Evolutionary conservation across 2,888 invertebrate genomes (phyloP).

Genomic region (Caenorhabditis sinica): DNA sequence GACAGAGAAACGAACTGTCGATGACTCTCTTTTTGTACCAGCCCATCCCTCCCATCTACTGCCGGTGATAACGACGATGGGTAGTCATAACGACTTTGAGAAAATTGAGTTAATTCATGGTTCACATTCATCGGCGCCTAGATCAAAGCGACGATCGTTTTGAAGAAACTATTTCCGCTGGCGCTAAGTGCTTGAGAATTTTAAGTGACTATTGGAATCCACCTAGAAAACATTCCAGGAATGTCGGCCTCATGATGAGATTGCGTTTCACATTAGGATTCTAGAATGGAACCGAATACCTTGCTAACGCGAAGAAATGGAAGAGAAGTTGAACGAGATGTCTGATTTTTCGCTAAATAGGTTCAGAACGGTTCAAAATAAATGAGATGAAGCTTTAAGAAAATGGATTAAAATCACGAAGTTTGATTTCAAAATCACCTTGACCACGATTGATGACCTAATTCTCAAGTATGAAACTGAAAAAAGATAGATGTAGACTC

Average conservation of each 20-base stretch:
- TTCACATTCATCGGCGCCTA: constrained; percentile 16
- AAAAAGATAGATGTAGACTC: too few relatives aligned
- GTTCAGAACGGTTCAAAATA: too few relatives aligned
- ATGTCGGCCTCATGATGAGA: constrained; percentile 15
- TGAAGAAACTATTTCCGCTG: constrained; percentile 27
- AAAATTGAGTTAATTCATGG: constrained; percentile 33
- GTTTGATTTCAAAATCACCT: too few relatives aligned
- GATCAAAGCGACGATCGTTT: constrained; percentile 38
- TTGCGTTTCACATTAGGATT: neutral
- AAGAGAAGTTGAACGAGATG: too few relatives aligned
- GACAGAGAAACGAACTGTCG: constrained; percentile 36
- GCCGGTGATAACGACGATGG: constrained; percentile 43
- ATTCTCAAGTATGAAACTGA: too few relatives aligned
- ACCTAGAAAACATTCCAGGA: constrained; percentile 10
- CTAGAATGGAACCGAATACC: neutral
- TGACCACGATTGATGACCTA: too few relatives aligned
- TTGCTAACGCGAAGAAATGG: neutral
- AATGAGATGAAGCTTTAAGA: too few relatives aligned
- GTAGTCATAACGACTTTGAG: constrained; percentile 20
- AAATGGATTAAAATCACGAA: too few relatives aligned
- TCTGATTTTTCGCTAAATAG: too few relatives aligned
- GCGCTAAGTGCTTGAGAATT: constrained; percentile 9
- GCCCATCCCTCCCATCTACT: constrained; percentile 28
- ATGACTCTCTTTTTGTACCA: constrained; percentile 22
- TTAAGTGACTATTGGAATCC: constrained; percentile 2